Percentiles rank a stretch among this genome's conserved stretches.
These are phyloP conservation scores for Poecilia latipinna DNA, from an alignment of 2,113 vertebrate genomes.

Conservation along the genomic window DNA sequence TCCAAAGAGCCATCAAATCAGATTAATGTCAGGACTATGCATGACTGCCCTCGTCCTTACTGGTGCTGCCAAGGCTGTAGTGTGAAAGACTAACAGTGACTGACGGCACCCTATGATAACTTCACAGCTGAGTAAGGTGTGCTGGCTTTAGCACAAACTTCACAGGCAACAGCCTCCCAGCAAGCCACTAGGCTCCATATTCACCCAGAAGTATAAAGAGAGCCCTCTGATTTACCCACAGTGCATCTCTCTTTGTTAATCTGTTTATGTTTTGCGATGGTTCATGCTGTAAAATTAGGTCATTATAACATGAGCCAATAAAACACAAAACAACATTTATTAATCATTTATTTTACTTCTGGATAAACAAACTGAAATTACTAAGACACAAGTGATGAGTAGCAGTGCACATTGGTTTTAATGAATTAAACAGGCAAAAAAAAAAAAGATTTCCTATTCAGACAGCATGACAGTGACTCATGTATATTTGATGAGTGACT, in stretches of 20 bases:
- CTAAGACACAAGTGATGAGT: conserved; percentile 32
- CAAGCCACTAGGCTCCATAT: background rate
- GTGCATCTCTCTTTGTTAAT: background rate
- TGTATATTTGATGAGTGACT: conserved; percentile 67
- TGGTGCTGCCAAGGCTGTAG: conserved; percentile 37
- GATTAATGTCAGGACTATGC: conserved; percentile 40
- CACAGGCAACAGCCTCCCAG: conserved; percentile 23
- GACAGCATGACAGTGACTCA: conserved; percentile 56
- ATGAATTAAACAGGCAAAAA: conserved; percentile 58
- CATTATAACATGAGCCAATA: conserved; percentile 19
- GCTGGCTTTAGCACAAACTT: conserved; percentile 20
- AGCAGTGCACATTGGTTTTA: conserved; percentile 44
- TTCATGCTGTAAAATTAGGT: conserved; percentile 40
- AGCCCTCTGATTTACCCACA: background rate
- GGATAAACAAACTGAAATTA: conserved; percentile 64
- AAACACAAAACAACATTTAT: conserved; percentile 25
- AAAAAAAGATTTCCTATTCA: conserved; percentile 59
- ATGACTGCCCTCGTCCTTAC: conserved; percentile 37
- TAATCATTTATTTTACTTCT: conserved; percentile 50
- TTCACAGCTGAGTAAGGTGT: conserved; percentile 49
- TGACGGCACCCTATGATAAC: conserved; percentile 53
- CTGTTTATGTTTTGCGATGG: background rate
- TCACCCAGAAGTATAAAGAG: background rate
- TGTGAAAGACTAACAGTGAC: conserved; percentile 46
- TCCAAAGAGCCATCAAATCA: conserved; percentile 52